phyloP scores from a whole-genome alignment of 2,797 vertebrate species.

The Peromyscus eremicus region DNA sequence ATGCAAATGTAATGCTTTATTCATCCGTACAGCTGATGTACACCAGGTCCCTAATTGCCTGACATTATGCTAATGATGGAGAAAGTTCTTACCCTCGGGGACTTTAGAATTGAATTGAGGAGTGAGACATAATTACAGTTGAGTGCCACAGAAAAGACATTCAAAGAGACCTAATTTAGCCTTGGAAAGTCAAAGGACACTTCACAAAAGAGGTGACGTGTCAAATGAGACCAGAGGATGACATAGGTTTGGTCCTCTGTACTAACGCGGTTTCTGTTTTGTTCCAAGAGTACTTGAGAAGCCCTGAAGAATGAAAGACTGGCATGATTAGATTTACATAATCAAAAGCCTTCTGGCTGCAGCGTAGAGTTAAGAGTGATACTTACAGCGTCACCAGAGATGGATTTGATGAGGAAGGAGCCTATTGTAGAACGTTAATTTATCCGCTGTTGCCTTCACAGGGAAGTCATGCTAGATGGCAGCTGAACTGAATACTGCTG shows the following conservation, averaged over 20 bases:
- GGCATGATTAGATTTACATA: conserved; percentile 50
- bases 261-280: conserved; percentile 34
- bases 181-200: conserved; percentile 58
- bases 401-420: conserved; percentile 44
- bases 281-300: conserved; percentile 60
- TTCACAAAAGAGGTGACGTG: conserved; percentile 52
- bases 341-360: conserved; percentile 35
- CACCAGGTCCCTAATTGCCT: conserved; percentile 46
- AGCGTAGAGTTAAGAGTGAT: neutral
- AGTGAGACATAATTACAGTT: conserved; percentile 27
- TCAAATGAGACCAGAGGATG: conserved; percentile 27
- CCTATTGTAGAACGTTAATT: conserved; percentile 49
- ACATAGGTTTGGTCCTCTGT: neutral
- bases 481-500: conserved; percentile 16
- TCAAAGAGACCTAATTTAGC: conserved; percentile 24
- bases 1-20: conserved; percentile 13
- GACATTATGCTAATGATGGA: conserved; percentile 8
- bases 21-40: neutral
- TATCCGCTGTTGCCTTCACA: conserved; percentile 7
- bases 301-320: neutral
- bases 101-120: conserved; percentile 20
- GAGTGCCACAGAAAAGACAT: conserved; percentile 36
- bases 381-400: neutral
- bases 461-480: conserved; percentile 2
- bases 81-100: conserved; percentile 44